Evolutionary conservation across 1,140 invertebrate species (phyloP).

Genomic region (Polypedilum vanderplanki): DNA sequence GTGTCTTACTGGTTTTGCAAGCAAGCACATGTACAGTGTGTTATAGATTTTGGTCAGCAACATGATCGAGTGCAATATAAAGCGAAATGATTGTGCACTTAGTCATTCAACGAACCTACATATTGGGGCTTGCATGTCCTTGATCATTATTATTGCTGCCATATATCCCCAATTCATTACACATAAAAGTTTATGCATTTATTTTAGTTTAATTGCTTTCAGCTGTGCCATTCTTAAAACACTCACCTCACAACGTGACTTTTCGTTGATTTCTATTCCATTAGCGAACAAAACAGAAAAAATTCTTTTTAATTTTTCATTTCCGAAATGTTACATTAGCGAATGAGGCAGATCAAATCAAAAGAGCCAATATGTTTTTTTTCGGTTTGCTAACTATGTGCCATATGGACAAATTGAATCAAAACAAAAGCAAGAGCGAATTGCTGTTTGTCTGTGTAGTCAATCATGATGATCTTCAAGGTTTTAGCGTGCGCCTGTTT

Average conservation of each 20-base stretch:
- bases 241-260: background rate
- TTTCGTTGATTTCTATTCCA: no score
- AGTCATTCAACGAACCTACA: background rate
- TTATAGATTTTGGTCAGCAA: background rate
- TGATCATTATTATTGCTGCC: background rate
- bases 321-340: no score
- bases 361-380: no score
- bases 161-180: background rate
- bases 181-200: background rate
- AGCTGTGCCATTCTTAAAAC: background rate
- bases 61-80: background rate
- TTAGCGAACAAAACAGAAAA: no score
- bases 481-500: background rate
- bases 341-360: no score
- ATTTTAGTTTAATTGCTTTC: background rate
- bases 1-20: background rate
- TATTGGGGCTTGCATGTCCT: slow-evolving; percentile 9
- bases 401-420: background rate
- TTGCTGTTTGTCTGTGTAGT: background rate
- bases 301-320: no score
- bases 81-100: background rate
- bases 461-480: background rate
- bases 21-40: background rate
- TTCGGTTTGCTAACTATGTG: background rate
- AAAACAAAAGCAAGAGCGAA: background rate